Evolutionary conservation across 2,797 vertebrate species (phyloP), one percentile per base, ranked within the genome.

Genomic region (Pampus argenteus): DNA sequence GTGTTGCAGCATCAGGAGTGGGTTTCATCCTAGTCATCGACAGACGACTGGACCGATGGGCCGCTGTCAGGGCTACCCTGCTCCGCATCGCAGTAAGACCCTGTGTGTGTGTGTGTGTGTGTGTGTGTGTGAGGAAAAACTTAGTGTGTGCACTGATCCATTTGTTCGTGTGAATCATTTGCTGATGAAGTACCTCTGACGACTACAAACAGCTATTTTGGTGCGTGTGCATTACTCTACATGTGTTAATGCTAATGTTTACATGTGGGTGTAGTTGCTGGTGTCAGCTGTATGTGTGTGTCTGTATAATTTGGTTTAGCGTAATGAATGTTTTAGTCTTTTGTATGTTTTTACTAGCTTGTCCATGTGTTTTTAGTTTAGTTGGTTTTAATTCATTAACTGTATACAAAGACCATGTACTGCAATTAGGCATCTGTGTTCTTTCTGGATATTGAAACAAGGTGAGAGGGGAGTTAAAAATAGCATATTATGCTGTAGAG

Each of bases 1-100:
- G 97, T 85, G 91, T 96, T 60, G 95, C 93, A 80, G 95, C 97
- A 88, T 95, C 96, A 50, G 96, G 95, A 77, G 94, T 96, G 77
- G 97, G 98, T 49, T 99, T 99, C 94, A 96, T 98, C 88, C 92
- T 99, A 86, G 95, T 99, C 92, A 96, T 99, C 88, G 98, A 99
- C 92, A 95, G 97, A 68, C 96, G 97, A 56, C 96, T 95, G 93
- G 97, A 98, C 95, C 96, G 95, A 97, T 99, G 98, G 98, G 95
- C 96, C 13, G 96, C 97, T 0, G 95, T 98, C 87, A 98, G 96
- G 92, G 94, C 96, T 13, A 97, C 97, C 8, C 94, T 99, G 87
- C 95, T 96, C 85, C 94, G 97, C 73, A 97, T 99, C 89, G 95
- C 96, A 74, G 98, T 99, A 82, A 97, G 97, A 81, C 20, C 62